Evolutionary conservation across 2,888 invertebrate genomes (phyloP).

Genomic region (Antheraea yamamai): DNA sequence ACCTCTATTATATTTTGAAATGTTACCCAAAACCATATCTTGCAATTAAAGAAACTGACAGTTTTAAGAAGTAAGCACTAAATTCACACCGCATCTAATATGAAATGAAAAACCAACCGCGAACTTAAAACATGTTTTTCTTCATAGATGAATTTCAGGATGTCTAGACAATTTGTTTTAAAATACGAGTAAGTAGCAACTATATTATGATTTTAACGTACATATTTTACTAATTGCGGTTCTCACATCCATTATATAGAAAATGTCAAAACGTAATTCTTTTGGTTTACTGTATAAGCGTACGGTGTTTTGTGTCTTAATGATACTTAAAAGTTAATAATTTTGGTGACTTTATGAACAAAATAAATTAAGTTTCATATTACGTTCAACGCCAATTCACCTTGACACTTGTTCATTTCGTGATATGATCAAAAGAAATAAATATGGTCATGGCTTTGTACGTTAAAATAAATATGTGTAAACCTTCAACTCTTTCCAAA

Average conservation of each 20-base stretch:
- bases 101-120: too few species aligned
- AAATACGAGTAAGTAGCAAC: neutral
- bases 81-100: too few species aligned
- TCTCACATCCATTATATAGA: neutral
- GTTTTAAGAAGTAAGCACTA: neutral
- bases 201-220: neutral
- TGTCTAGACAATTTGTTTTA: neutral
- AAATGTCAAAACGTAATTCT: neutral
- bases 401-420: neutral
- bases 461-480: neutral
- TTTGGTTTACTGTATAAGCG: neutral
- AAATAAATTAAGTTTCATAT: neutral
- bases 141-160: neutral
- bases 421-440: neutral
- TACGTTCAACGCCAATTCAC: slow-evolving; percentile 4
- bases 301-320: neutral
- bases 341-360: neutral
- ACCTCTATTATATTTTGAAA: too few species aligned
- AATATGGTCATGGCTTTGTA: neutral
- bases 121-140: neutral
- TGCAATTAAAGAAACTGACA: too few species aligned
- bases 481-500: neutral
- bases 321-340: neutral
- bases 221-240: neutral
- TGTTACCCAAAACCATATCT: too few species aligned